Conservation (phyloP, 2,888 invertebrate species). For the Charanyca ferruginea region DNA sequence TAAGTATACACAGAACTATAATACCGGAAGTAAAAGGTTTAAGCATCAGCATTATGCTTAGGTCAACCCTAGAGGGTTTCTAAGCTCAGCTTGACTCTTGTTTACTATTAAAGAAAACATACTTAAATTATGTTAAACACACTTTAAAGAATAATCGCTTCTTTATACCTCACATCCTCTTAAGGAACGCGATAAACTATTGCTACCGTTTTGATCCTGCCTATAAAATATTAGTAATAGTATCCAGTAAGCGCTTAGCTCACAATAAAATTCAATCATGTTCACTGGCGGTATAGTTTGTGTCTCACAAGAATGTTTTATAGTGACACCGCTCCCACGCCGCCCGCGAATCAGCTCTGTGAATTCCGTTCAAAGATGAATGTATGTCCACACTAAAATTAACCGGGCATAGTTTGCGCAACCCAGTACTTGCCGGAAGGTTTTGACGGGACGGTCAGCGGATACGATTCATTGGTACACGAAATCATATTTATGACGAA, state of each 20-base stretch:
- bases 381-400: conserved; percentile 67
- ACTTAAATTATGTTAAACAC: too few relatives aligned
- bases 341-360: conserved; percentile 73
- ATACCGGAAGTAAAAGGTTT: too few relatives aligned
- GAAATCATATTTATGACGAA: conserved; percentile 62
- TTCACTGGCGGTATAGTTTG: conserved; percentile 79
- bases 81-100: too few relatives aligned
- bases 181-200: conserved; percentile 41
- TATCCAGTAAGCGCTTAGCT: conserved; percentile 77
- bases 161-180: conserved; percentile 19
- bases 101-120: too few relatives aligned
- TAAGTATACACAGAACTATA: too few relatives aligned
- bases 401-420: conserved; percentile 52
- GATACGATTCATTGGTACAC: conserved; percentile 28
- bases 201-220: conserved; percentile 59
- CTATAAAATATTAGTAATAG: conserved; percentile 68
- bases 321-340: conserved; percentile 88
- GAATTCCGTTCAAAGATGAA: conserved; percentile 72
- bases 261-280: conserved; percentile 89
- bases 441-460: conserved; percentile 60
- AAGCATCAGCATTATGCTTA: too few relatives aligned
- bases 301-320: conserved; percentile 84
- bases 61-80: too few relatives aligned
- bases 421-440: conserved; percentile 55
- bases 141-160: too few relatives aligned